phyloP scores from a whole-genome alignment of 2,113 vertebrate species.

The Ochotona curzoniae region DNA sequence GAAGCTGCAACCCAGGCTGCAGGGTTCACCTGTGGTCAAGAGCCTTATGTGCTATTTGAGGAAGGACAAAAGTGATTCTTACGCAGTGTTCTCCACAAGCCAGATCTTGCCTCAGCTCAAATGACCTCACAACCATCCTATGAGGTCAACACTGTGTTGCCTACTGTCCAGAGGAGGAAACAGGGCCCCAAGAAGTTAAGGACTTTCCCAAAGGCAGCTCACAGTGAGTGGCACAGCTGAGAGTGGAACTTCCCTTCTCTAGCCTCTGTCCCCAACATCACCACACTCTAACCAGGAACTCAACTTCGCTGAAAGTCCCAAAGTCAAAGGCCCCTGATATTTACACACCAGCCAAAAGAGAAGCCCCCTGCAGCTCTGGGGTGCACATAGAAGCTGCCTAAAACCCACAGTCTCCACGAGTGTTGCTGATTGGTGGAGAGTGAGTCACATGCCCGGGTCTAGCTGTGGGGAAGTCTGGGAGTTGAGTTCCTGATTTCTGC shows the following conservation, averaged over 20 bases:
- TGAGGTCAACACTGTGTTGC: neutral
- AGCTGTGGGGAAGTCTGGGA: neutral
- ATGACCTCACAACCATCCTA: neutral
- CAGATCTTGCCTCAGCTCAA: neutral
- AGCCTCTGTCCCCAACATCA: neutral
- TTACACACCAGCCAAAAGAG: neutral
- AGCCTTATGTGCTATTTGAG: neutral
- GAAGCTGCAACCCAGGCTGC: neutral
- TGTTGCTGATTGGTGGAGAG: neutral
- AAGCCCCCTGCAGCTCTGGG: neutral
- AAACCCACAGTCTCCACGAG: neutral
- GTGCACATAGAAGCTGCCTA: neutral
- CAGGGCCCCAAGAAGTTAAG: conserved; percentile 7
- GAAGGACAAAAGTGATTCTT: neutral
- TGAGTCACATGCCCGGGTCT: neutral
- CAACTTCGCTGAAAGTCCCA: neutral
- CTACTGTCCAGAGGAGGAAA: conserved; percentile 30
- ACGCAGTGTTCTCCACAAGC: neutral
- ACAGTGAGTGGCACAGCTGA: neutral
- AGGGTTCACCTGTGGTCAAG: neutral
- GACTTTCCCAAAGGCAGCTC: conserved; percentile 25
- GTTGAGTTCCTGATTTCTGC: conserved; percentile 27
- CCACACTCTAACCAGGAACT: neutral
- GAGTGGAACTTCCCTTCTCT: neutral
- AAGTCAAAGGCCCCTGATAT: neutral